phyloP scores from a whole-genome alignment of 2,113 vertebrate species.

The Motacilla alba region DNA sequence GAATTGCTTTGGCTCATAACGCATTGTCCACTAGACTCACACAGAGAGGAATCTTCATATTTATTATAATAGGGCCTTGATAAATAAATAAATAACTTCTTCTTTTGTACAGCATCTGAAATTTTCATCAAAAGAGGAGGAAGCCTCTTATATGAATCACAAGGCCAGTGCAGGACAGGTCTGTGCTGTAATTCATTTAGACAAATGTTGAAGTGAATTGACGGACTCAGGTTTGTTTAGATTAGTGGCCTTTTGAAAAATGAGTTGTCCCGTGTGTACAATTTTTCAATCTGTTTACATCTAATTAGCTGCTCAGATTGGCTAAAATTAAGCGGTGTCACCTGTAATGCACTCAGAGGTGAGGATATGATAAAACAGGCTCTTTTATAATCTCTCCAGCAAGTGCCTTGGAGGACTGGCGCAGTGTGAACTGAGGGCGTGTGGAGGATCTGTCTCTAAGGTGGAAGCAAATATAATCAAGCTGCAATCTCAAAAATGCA shows the following conservation, averaged over 20 bases:
- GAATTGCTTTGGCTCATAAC: background rate
- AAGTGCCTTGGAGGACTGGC: conserved; percentile 45
- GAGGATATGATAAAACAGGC: conserved; percentile 47
- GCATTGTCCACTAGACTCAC: background rate
- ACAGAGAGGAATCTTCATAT: background rate
- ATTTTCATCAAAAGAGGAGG: conserved; percentile 24
- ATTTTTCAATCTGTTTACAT: conserved; percentile 55
- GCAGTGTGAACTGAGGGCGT: background rate
- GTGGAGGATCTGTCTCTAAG: conserved; percentile 29
- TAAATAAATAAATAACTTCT: conserved; percentile 16
- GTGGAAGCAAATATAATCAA: conserved; percentile 59
- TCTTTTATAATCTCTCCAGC: conserved; percentile 48
- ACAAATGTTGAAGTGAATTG: conserved; percentile 30
- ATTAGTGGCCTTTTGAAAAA: conserved; percentile 55
- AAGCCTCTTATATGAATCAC: background rate
- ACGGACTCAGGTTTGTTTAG: conserved; percentile 36
- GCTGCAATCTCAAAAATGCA: conserved; percentile 30
- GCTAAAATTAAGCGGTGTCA: conserved; percentile 38
- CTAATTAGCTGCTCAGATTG: conserved; percentile 61
- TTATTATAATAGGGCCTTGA: background rate
- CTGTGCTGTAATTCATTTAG: conserved; percentile 23
- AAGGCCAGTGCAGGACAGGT: background rate
- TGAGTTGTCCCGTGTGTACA: background rate
- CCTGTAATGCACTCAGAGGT: conserved; percentile 51
- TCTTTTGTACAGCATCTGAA: background rate